phyloP scores from a whole-genome alignment of 2,797 vertebrate species.

The Morelia viridis region DNA sequence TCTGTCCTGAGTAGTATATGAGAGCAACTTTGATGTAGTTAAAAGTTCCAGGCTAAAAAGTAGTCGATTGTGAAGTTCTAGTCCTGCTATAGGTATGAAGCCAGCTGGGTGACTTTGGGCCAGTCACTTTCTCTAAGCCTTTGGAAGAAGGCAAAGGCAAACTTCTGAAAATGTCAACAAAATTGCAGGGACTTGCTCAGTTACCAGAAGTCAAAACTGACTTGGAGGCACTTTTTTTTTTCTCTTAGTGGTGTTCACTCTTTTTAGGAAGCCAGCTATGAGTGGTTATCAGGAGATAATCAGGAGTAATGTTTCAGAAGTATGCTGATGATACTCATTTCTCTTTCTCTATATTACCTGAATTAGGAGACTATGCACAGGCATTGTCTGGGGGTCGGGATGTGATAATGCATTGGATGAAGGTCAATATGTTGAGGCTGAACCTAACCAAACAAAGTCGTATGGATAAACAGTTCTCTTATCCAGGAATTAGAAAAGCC shows the following conservation, averaged over 20 bases:
- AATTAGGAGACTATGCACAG: neutral
- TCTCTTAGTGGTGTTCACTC: neutral
- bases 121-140: neutral
- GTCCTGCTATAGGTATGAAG: neutral
- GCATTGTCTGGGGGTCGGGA: neutral
- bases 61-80: neutral
- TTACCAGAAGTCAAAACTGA: neutral
- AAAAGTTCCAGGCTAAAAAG: neutral
- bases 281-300: neutral
- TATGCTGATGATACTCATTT: neutral
- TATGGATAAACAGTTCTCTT: neutral
- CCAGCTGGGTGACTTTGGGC: neutral
- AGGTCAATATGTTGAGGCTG: neutral
- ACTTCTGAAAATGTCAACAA: neutral
- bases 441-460: neutral
- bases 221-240: neutral
- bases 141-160: neutral
- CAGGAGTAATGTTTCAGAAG: neutral
- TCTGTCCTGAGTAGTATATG: too few relatives aligned
- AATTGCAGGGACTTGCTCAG: neutral
- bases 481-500: neutral
- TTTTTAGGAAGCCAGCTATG: neutral
- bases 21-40: too few relatives aligned
- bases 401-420: neutral
- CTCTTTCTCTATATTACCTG: neutral